Conservation (phyloP, 2,797 vertebrate genomes). For the Galago senegalensis region DNA sequence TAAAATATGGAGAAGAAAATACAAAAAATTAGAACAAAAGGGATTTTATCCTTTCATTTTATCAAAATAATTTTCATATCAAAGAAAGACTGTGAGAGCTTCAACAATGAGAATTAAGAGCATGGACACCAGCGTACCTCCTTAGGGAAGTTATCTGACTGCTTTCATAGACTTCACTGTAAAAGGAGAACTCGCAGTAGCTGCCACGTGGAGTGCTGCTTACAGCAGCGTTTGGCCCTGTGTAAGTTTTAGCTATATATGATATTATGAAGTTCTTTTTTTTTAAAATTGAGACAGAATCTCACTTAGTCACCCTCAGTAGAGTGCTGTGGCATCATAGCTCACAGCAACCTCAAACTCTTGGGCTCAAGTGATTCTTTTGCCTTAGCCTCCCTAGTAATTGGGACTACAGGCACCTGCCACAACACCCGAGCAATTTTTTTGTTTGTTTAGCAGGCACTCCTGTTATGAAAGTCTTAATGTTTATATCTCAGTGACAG, state of each 20-base stretch:
- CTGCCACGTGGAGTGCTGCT: not conserved
- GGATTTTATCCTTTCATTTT: constrained; percentile 39
- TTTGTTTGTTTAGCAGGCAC: too few species aligned
- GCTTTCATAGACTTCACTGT: not conserved
- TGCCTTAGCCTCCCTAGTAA: too few species aligned
- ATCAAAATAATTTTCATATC: not conserved
- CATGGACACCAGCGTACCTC: not conserved
- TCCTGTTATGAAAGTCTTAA: not conserved
- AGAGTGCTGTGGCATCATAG: too few species aligned
- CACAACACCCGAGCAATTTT: too few species aligned
- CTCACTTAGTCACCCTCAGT: too few species aligned
- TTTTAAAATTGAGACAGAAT: too few species aligned
- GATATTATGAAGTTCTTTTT: too few species aligned
- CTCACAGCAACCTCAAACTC: too few species aligned
- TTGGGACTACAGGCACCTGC: too few species aligned
- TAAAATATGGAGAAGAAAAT: not conserved
- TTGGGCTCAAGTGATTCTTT: too few species aligned
- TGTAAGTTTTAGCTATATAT: not conserved
- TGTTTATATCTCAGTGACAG: not conserved
- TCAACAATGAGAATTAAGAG: not conserved
- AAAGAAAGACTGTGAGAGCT: not conserved
- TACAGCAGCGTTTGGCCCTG: not conserved
- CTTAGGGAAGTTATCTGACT: not conserved
- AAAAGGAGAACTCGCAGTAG: not conserved
- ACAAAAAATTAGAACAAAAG: not conserved